Conservation (phyloP, 2,888 invertebrate genomes). For the Drosophila robusta region DNA sequence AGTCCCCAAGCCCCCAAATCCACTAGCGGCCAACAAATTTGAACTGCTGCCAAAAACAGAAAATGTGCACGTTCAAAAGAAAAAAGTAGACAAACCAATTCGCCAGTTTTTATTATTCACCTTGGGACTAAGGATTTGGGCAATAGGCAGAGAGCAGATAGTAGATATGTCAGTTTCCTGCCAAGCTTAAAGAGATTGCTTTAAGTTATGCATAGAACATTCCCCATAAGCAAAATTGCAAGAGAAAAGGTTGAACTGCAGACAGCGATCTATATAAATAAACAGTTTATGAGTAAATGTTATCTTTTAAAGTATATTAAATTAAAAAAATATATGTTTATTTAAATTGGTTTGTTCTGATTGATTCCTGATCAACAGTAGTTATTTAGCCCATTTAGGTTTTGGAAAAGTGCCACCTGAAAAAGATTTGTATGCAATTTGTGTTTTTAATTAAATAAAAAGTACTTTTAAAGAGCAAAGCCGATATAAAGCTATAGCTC, state of each 20-base stretch:
- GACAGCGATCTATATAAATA: neutral
- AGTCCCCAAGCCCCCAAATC: conserved; percentile 2
- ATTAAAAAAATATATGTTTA: too few species aligned
- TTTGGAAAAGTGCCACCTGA: too few species aligned
- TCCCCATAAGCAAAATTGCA: neutral
- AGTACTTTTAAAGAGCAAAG: neutral
- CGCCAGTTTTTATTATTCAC: conserved; percentile 30
- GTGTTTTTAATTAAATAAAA: too few species aligned
- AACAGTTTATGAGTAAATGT: too few species aligned
- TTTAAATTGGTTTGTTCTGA: too few species aligned
- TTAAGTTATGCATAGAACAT: conserved; percentile 1
- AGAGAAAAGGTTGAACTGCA: neutral
- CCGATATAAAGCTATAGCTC: neutral
- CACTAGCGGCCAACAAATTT: conserved; percentile 45
- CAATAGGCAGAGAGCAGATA: neutral
- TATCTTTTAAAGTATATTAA: too few species aligned
- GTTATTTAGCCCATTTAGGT: too few species aligned
- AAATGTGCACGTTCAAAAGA: conserved; percentile 31
- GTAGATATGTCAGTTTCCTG: conserved; percentile 16
- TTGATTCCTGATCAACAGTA: too few species aligned
- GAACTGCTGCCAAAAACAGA: conserved; percentile 67
- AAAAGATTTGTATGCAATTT: too few species aligned
- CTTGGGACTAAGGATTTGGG: conserved; percentile 27
- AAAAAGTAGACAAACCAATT: conserved; percentile 27
- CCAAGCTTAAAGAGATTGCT: conserved; percentile 1